These are phyloP conservation scores for Drosophila murphyi DNA, from an alignment of 1,140 invertebrate species.

Conservation along the genomic window DNA sequence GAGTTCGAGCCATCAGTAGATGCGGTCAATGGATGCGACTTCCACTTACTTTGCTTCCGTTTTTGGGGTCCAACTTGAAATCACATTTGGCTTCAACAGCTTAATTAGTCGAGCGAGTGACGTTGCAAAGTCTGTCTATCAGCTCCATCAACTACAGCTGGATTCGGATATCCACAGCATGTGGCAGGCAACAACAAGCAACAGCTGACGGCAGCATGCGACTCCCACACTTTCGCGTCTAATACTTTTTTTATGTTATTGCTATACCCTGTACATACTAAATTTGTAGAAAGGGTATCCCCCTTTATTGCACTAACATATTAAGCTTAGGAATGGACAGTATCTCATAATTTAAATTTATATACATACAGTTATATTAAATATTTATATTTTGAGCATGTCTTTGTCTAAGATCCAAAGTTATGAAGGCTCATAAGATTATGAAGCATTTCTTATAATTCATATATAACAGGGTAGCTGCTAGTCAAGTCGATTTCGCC, in stretches of 20 bases:
- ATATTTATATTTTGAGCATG: no score
- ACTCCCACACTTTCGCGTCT: conserved; percentile 72
- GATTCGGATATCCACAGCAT: conserved; percentile 16
- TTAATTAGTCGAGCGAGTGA: conserved; percentile 61
- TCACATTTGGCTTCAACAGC: conserved; percentile 41
- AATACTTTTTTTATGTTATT: conserved; percentile 24
- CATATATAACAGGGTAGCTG: conserved; percentile 18
- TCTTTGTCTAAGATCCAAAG: no score
- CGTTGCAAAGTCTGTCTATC: conserved; percentile 48
- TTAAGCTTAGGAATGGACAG: rapidly evolving
- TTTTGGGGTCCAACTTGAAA: conserved; percentile 7
- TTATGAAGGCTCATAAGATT: no score
- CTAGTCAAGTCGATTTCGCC: conserved; percentile 6
- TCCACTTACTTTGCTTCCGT: conserved; percentile 59
- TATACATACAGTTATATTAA: no score
- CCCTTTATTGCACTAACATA: neutral
- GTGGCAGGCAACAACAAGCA: conserved; percentile 24
- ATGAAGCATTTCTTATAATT: neutral
- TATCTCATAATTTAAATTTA: no score
- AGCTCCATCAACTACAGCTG: conserved; percentile 28
- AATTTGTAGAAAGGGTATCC: neutral
- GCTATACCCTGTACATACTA: conserved; percentile 4
- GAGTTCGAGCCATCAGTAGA: conserved; percentile 4
- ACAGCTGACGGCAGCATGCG: conserved; percentile 51
- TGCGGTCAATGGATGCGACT: conserved; percentile 42